phyloP scores from a whole-genome alignment of 2,888 invertebrate species.

The Cyaniris semiargus region DNA sequence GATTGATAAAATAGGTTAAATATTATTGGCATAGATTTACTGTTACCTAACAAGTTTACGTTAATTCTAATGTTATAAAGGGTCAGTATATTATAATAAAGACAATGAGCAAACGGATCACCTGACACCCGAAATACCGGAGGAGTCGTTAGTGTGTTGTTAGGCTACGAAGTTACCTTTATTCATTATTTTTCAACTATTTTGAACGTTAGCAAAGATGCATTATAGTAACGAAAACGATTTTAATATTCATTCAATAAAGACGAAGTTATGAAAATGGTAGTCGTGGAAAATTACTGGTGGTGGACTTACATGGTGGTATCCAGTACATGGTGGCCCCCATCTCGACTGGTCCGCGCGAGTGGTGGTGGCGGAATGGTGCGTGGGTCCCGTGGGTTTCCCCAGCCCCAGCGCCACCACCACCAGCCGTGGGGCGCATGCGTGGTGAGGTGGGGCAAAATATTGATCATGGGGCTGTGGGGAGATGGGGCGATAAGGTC shows the following conservation, averaged over 20 bases:
- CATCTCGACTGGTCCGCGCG: constrained; percentile 46
- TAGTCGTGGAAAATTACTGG: background rate
- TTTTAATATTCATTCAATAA: background rate
- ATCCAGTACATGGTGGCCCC: constrained; percentile 38
- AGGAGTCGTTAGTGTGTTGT: too few species aligned
- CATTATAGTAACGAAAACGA: background rate
- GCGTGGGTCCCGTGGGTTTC: constrained; percentile 58
- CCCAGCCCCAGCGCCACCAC: constrained; percentile 66
- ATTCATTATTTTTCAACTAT: too few species aligned
- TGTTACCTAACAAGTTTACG: too few species aligned
- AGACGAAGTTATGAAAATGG: background rate
- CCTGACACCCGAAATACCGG: background rate
- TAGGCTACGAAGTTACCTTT: background rate
- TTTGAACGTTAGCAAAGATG: too few species aligned
- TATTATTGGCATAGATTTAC: too few species aligned
- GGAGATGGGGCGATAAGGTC: constrained; percentile 71
- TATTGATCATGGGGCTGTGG: constrained; percentile 75
- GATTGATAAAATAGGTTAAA: too few species aligned
- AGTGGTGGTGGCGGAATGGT: constrained; percentile 62
- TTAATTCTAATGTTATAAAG: too few species aligned
- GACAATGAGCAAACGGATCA: background rate
- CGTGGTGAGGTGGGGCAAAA: constrained; percentile 67
- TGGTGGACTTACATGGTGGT: constrained; percentile 47
- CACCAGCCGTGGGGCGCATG: constrained; percentile 72
- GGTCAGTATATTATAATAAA: too few species aligned